Evolutionary conservation across 2,113 vertebrate species (phyloP), one percentile per base, ranked within the genome.

Genomic region (Callocephalon fimbriatum): DNA sequence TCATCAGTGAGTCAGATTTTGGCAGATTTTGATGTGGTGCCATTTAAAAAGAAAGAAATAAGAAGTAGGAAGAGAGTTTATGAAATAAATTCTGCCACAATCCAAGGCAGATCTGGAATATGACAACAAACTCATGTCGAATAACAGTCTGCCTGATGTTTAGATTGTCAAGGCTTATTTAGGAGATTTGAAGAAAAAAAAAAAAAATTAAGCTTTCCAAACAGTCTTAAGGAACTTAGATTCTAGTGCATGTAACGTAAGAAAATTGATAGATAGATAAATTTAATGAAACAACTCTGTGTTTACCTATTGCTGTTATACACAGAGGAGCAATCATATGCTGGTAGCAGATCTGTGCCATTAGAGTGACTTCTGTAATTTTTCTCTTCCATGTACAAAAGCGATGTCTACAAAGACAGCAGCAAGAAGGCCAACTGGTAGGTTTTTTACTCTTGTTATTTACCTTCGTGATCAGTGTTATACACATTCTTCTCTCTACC

Each of bases 21-120:
- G 95, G 91, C 94, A 90, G 85, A 68, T 85, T 61, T 85, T 92
- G 88, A 85, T 59, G 86, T 53, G 20, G 47, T 93, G 79, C 86
- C 87, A 91, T 76, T 96, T 96, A 92, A 94, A 97, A 90, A 81
- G 61, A 73, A 90, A 88, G 56, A 90, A 88, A 70, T 59, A 21
- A n/a, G 7, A 37, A 72, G 6, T 40, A 73, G 14, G 29, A 68
- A 37, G 12, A 90, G 63, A 77, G n/a, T 92, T 82, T 65, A 78
- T 38, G n/a, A 81, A 97, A 91, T 63, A 75, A 74, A 73, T 86
- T 92, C 81, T 82, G 83, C 77, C 19, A 48, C 20, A 56, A 63
- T 47, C n/a, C 50, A 90, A 89, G 77, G 53, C 79, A 82, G 47
- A 94, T 93, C 93, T 70, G 81, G 92, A 93, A 94, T 35, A 74